phyloP scores from a whole-genome alignment of 2,113 vertebrate genomes.

The Sturnira hondurensis region DNA sequence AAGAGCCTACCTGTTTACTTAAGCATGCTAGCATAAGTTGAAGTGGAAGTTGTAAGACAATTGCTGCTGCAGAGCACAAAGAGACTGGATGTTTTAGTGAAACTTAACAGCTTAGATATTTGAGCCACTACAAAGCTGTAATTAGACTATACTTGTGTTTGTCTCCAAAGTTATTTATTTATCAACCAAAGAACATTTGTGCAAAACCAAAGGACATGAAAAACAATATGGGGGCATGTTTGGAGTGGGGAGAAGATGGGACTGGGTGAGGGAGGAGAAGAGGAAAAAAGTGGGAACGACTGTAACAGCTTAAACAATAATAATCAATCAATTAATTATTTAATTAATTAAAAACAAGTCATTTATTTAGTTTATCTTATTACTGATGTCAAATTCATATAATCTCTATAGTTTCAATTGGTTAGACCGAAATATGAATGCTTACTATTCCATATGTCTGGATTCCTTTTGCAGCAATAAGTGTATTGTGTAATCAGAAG shows the following conservation, averaged over 20 bases:
- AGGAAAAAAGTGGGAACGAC: too few relatives aligned
- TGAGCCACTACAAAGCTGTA: not conserved
- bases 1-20: not conserved
- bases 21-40: not conserved
- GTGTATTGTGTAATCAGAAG: not conserved
- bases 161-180: not conserved
- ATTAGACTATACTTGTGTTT: not conserved
- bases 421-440: not conserved
- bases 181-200: too few relatives aligned
- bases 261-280: too few relatives aligned
- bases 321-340: too few relatives aligned
- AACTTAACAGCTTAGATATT: slow-evolving; percentile 25
- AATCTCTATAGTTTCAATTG: not conserved
- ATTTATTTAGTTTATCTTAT: not conserved
- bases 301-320: too few relatives aligned
- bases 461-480: not conserved
- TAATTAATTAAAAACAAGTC: too few relatives aligned
- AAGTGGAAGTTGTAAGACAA: not conserved
- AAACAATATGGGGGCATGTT: too few relatives aligned
- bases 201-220: too few relatives aligned
- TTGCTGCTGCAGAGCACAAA: not conserved
- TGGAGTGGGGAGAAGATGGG: too few relatives aligned
- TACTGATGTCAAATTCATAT: not conserved
- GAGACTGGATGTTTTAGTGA: not conserved
- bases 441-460: not conserved